Evolutionary conservation across 23 tunicate genomes (phyloP), one percentile per base, ranked within the genome.

Genomic region (Ascidia mentula): DNA sequence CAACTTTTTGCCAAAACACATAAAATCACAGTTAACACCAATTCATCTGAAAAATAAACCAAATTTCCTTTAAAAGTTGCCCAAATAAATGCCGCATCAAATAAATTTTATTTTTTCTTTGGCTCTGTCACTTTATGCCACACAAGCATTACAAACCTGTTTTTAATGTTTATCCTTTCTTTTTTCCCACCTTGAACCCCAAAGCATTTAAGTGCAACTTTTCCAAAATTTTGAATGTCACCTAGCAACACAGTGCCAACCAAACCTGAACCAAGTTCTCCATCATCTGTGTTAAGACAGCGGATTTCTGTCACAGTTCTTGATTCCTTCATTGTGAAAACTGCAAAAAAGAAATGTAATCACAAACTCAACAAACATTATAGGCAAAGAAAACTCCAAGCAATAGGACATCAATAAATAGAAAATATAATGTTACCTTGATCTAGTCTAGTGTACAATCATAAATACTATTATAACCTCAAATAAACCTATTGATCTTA

Each of bases 191-290:
- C 74, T 70, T 34, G 38, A 32, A 70, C 74, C 18, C 12, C 38
- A 70, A 70, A 70, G 30, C 74, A 70, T 30, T 70, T 70, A 2
- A 70, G 1, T 18, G 74, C 74, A 4, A 70, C 74, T 3, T 33
- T 32, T 5, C 74, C 74, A 4, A 70, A 9, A 12, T 6, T 9
- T 3, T 26, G 18, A 70, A 30, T 35, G 34, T 32, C 1, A 28
- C 38, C 74, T 3, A 70, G 74, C 38, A 33, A 34, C 7, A 70
- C 74, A 6, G 74, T 70, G 5, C 74, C 74, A 34, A 70, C n/a
- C 37, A 34, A 7, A 30, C 74, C 74, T 3, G 38, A 32, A 3
- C 74, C 74, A 34, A 70, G 74, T 32, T 70, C 38, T 9, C 74
- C 74, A 32, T 5, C 38, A 17, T 70, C 35, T 7, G 65, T 53